Evolutionary conservation across 1,140 invertebrate species (phyloP).

Genomic region (Hyles euphorbiae): DNA sequence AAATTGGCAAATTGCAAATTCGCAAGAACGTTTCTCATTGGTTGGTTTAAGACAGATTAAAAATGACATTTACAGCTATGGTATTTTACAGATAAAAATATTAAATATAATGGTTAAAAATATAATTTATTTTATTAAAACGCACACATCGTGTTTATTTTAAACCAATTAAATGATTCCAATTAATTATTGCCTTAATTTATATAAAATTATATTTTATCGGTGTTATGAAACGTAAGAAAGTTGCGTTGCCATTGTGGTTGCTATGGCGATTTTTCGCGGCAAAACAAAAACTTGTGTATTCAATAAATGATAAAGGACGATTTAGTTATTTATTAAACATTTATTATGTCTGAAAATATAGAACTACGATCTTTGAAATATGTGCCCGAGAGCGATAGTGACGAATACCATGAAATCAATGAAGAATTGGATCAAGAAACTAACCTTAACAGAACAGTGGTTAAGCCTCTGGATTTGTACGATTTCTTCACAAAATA

Average conservation of each 20-base stretch:
- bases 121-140: no score
- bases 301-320: no score
- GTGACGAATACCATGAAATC: slow-evolving; percentile 60
- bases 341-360: slow-evolving; percentile 34
- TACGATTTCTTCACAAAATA: slow-evolving; percentile 51
- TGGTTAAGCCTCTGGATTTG: slow-evolving; percentile 24
- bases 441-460: slow-evolving; percentile 17
- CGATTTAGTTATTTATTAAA: no score
- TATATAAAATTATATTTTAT: no score
- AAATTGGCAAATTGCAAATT: background rate
- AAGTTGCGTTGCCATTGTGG: no score
- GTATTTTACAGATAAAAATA: no score
- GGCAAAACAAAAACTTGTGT: slow-evolving; percentile 1
- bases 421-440: slow-evolving; percentile 26
- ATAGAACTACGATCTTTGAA: slow-evolving; percentile 44
- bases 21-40: background rate
- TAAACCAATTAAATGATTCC: no score
- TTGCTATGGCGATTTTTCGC: slow-evolving; percentile 25
- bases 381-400: slow-evolving; percentile 32
- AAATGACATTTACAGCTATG: background rate
- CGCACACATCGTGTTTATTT: no score
- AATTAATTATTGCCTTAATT: no score
- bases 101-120: no score
- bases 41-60: background rate
- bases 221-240: no score